Conservation (phyloP, 1,140 invertebrate species). For the Patella vulgata region DNA sequence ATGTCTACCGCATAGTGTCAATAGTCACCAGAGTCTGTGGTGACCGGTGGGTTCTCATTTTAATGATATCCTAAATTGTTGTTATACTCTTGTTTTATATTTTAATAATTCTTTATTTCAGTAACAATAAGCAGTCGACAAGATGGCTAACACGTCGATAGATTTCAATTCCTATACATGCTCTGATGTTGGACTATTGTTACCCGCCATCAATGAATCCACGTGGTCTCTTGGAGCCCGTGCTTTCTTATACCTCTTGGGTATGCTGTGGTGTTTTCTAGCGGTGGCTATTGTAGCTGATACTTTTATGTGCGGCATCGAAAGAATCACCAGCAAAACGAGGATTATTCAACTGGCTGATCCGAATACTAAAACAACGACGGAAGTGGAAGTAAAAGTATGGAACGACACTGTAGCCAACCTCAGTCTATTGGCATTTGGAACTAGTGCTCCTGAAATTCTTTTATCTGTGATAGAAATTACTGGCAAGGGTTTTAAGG, state of each 20-base stretch:
- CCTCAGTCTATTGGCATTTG: conserved; percentile 75
- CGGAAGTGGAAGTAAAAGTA: conserved; percentile 58
- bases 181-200: conserved; percentile 67
- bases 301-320: conserved; percentile 75
- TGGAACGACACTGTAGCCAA: conserved; percentile 78
- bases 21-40: no score
- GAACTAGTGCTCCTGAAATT: conserved; percentile 75
- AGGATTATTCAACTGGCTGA: conserved; percentile 67
- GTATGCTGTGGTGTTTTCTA: conserved; percentile 71
- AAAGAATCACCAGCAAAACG: conserved; percentile 76
- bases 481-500: conserved; percentile 67
- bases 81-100: no score
- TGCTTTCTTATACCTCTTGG: conserved; percentile 70
- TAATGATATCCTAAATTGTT: no score
- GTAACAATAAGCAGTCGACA: no score
- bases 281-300: conserved; percentile 74
- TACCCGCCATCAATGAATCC: conserved; percentile 72
- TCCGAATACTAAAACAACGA: conserved; percentile 40
- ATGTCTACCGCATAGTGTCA: no score
- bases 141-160: conserved; percentile 20
- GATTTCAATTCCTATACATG: conserved; percentile 64
- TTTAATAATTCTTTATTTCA: no score
- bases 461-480: conserved; percentile 74
- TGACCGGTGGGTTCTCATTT: no score
- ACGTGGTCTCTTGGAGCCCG: conserved; percentile 68